Evolutionary conservation across 1,140 invertebrate species (phyloP).

Genomic region (Lucilia cuprina): DNA sequence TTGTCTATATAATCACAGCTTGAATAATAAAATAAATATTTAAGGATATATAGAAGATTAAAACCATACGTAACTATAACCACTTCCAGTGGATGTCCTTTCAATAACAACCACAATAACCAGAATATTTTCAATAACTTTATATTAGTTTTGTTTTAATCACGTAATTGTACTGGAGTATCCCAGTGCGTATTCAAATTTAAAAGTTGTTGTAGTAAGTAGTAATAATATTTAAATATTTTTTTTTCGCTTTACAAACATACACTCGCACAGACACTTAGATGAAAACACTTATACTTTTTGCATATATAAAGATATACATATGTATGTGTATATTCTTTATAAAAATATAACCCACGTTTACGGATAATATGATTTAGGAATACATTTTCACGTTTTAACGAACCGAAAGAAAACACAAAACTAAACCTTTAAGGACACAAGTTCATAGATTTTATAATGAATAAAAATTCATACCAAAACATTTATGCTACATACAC

Average conservation of each 20-base stretch:
- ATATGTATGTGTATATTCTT: neutral
- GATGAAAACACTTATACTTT: neutral
- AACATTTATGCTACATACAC: neutral
- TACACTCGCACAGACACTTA: neutral
- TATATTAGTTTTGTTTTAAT: neutral
- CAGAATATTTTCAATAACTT: neutral
- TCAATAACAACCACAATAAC: neutral
- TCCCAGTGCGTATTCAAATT: neutral
- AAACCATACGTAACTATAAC: neutral
- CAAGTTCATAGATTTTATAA: slow-evolving; percentile 4
- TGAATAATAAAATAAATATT: neutral
- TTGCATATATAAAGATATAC: neutral
- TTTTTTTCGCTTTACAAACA: neutral
- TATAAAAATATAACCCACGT: neutral
- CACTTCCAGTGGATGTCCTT: neutral
- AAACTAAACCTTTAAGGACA: slow-evolving; percentile 26
- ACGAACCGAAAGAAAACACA: neutral
- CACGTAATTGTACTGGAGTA: neutral
- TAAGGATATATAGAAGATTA: neutral
- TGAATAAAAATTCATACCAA: neutral
- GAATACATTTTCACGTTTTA: neutral
- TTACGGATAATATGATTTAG: neutral
- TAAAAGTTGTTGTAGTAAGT: too few relatives aligned
- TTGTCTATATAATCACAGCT: neutral
- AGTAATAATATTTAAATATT: neutral